Conservation (phyloP, 2,888 invertebrate genomes). For the Ophion slaviceki region DNA sequence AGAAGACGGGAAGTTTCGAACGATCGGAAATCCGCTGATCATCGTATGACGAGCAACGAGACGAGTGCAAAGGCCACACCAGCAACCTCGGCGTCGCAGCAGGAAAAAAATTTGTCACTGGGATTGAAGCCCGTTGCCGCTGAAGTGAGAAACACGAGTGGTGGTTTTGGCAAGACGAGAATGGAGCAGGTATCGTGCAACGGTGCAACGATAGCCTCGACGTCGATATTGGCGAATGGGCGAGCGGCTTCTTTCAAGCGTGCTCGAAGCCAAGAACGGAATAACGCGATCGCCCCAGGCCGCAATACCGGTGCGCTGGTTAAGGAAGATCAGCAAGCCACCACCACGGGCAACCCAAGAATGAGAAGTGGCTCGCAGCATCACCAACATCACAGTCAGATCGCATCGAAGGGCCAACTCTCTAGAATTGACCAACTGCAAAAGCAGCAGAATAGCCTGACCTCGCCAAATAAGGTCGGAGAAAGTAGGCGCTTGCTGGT, state of each 20-base stretch:
- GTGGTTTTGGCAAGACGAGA: conserved; percentile 68
- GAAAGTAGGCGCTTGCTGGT: conserved; percentile 75
- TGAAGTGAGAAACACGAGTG: conserved; percentile 42
- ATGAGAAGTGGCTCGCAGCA: conserved; percentile 69
- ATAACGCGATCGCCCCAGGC: conserved; percentile 45
- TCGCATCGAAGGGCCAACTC: conserved; percentile 71
- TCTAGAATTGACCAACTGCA: conserved; percentile 59
- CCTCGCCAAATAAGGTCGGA: conserved; percentile 78
- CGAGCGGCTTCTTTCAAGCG: conserved; percentile 74
- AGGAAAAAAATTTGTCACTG: conserved; percentile 44
- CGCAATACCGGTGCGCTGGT: conserved; percentile 40
- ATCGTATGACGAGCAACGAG: background rate
- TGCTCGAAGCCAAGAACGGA: conserved; percentile 71
- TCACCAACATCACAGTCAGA: conserved; percentile 53
- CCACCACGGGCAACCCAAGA: conserved; percentile 68
- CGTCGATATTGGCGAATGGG: conserved; percentile 64
- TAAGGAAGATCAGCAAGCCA: conserved; percentile 60
- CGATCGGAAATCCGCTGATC: conserved; percentile 21
- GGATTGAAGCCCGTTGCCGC: conserved; percentile 17
- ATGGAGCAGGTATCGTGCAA: conserved; percentile 56
- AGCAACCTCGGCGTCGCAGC: conserved; percentile 33
- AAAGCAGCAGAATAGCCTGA: conserved; percentile 70
- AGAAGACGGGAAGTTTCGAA: conserved; percentile 41
- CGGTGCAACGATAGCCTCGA: conserved; percentile 44
- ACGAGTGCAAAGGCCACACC: background rate